A percentile compares a stretch with the other conserved stretches of the same genome.
These are phyloP conservation scores for Forbesichthys agassizii DNA, from an alignment of 2,113 vertebrate species.

Conservation along the genomic window DNA sequence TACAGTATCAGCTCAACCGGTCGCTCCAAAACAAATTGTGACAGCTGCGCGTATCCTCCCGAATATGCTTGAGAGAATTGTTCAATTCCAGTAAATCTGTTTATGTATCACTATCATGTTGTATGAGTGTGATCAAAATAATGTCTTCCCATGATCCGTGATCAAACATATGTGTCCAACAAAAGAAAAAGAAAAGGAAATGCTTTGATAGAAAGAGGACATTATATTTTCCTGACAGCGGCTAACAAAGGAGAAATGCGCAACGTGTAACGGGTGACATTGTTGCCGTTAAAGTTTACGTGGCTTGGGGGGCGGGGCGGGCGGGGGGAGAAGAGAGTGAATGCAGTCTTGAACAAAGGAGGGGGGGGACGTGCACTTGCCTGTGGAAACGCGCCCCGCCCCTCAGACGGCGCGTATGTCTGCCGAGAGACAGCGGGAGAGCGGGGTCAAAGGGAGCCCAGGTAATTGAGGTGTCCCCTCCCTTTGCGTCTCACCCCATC, in stretches of 20 bases:
- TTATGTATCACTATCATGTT: constrained; percentile 42
- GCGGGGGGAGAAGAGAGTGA: constrained; percentile 27
- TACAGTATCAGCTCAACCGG: constrained; percentile 64
- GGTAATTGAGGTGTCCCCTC: constrained; percentile 83
- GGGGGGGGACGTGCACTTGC: constrained; percentile 63
- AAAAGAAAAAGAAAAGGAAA: constrained; percentile 19
- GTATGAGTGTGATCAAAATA: constrained; percentile 50
- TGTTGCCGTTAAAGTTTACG: constrained; percentile 60
- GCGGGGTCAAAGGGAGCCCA: constrained; percentile 76
- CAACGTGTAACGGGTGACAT: constrained; percentile 32
- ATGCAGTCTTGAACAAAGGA: constrained; percentile 59
- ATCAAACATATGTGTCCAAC: constrained; percentile 34
- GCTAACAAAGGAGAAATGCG: constrained; percentile 15
- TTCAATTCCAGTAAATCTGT: constrained; percentile 44
- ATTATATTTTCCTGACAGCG: constrained; percentile 31
- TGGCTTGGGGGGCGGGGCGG: constrained; percentile 6
- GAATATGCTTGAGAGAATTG: constrained; percentile 50
- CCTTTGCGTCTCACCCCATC: constrained; percentile 75
- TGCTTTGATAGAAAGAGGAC: constrained; percentile 15
- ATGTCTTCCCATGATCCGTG: constrained; percentile 29
- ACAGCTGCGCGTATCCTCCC: constrained; percentile 67
- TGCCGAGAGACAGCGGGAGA: constrained; percentile 53
- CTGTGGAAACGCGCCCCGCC: constrained; percentile 63
- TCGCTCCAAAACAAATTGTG: constrained; percentile 63
- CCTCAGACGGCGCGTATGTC: constrained; percentile 68